These are phyloP conservation scores for Sternarchorhynchus goeldii DNA, from an alignment of 2,797 vertebrate species.

Conservation along the genomic window DNA sequence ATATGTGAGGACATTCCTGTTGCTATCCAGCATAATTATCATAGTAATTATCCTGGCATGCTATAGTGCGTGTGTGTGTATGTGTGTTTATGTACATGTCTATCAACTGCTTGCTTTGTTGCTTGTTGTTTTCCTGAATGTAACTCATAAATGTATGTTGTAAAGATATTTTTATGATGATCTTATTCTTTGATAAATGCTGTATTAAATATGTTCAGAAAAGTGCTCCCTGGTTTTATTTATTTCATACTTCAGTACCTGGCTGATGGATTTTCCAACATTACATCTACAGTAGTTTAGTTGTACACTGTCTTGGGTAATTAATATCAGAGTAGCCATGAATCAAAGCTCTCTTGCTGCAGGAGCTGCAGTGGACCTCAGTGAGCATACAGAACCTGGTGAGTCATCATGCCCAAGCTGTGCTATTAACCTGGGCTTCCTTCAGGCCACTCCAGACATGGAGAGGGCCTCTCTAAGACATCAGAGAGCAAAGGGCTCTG, in stretches of 20 bases:
- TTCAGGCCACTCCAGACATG: slow-evolving; percentile 2
- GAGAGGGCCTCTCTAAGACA: slow-evolving; percentile 7
- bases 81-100: slow-evolving; percentile 47
- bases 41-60: slow-evolving; percentile 61
- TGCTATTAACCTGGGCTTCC: slow-evolving; percentile 25
- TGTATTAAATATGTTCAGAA: background rate
- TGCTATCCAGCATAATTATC: slow-evolving; percentile 65
- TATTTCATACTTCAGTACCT: background rate
- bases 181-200: slow-evolving; percentile 35
- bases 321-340: background rate
- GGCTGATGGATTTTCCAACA: background rate
- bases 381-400: background rate
- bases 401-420: slow-evolving; percentile 2
- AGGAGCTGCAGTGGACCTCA: background rate
- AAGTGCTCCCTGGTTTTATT: background rate
- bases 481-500: slow-evolving; percentile 17
- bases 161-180: background rate
- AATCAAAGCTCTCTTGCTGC: background rate
- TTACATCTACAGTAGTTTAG: background rate
- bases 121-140: slow-evolving; percentile 52
- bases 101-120: background rate
- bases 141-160: background rate
- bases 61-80: background rate
- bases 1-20: slow-evolving; percentile 62
- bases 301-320: slow-evolving; percentile 9